Evolutionary conservation across 2,888 invertebrate species (phyloP), one percentile per base, ranked within the genome.

Genomic region (Hirtodrosophila alboralis): DNA sequence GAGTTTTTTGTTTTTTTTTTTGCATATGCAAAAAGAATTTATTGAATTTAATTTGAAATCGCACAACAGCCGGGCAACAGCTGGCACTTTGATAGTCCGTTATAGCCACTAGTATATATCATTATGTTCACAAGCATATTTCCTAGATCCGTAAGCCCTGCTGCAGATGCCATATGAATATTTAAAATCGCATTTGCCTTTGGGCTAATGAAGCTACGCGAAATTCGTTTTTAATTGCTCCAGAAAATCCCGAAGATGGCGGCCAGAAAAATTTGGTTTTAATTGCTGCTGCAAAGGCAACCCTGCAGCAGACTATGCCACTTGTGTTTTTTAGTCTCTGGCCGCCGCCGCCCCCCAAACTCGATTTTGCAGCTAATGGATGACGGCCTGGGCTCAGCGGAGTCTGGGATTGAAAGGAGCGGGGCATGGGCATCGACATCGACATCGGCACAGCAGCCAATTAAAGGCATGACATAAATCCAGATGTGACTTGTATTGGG

Each of bases 391-490:
- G 37, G 18, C 53, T 36, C 49, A 30, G 53, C 36, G 34, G 37
- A 13, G 41, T 12, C 31, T 31, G 36, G 13, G 21, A 26, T 40
- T 64, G 53, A 43, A 34, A 26, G 44, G 30, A 28, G 7, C 23
- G 14, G 16, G 34, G 37, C 9, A 16, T 16, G 36, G 45, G 45
- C 49, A 38, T 37, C 45, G 53, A 52, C 51, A 49, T 43, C 65
- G 62, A 52, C 56, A 75, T 75, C 77, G 84, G 84, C 75, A 84
- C 85, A 81, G 86, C 87, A 89, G 89, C 90, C 90, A 90, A 90
- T 90, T 90, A 90, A 90, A 90, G 88, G 81, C 87, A 87, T 86
- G 89, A 87, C 88, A 90, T 90, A 90, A 90, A 90, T 90, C 89
- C 88, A 89, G 88, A 88, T 89, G 88, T 85, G 88, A 88, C 89